Evolutionary conservation across 2,888 invertebrate genomes (phyloP).

Genomic region (Drosophila formosana): DNA sequence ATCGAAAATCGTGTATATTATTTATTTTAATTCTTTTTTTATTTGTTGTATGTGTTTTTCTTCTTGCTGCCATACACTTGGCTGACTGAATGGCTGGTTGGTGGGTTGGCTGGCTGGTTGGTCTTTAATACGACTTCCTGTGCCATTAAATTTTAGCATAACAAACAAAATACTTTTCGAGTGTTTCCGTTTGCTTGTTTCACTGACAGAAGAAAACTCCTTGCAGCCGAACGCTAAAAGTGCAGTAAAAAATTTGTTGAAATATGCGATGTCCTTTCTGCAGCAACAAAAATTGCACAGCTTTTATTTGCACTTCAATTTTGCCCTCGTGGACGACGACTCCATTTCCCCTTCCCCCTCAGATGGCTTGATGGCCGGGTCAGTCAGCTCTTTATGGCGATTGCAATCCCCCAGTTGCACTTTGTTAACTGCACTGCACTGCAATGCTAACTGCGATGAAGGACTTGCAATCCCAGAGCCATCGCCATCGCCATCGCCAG

Average conservation of each 20-base stretch:
- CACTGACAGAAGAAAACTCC: constrained; percentile 64
- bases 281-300: constrained; percentile 63
- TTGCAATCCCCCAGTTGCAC: constrained; percentile 78
- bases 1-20: constrained; percentile 10
- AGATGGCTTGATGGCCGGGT: constrained; percentile 36
- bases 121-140: constrained; percentile 77
- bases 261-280: constrained; percentile 66
- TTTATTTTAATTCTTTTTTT: constrained; percentile 23
- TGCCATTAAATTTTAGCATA: constrained; percentile 80
- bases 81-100: background rate
- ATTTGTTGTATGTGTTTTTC: constrained; percentile 15
- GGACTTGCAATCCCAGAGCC: constrained; percentile 39
- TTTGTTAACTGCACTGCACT: constrained; percentile 79
- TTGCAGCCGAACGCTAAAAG: constrained; percentile 61
- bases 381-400: constrained; percentile 73
- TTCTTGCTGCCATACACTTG: constrained; percentile 10
- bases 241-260: constrained; percentile 81
- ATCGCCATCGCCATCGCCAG: constrained; percentile 7
- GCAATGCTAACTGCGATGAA: constrained; percentile 65
- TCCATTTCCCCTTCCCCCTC: background rate
- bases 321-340: constrained; percentile 62
- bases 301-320: constrained; percentile 79
- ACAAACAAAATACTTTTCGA: constrained; percentile 81
- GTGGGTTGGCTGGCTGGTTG: constrained; percentile 11
- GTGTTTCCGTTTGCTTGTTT: constrained; percentile 79